These are phyloP conservation scores for Sphyrna mokarran DNA, from an alignment of 2,113 vertebrate genomes.

Conservation along the genomic window DNA sequence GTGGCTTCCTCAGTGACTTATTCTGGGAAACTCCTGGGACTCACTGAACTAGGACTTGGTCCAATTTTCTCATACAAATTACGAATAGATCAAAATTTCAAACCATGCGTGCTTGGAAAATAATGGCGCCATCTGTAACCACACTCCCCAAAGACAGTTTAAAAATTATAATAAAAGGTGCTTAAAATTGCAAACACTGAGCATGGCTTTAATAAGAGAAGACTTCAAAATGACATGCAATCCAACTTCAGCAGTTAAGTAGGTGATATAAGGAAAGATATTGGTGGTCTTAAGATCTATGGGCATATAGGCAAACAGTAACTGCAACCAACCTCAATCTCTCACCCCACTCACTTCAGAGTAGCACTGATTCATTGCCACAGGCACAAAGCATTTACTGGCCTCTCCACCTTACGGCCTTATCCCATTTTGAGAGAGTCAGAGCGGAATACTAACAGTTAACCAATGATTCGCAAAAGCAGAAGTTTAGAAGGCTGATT, in stretches of 20 bases:
- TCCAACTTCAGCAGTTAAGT: background rate
- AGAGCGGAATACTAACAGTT: background rate
- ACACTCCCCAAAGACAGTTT: background rate
- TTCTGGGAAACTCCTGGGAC: background rate
- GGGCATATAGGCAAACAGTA: background rate
- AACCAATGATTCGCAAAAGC: background rate
- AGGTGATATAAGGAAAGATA: background rate
- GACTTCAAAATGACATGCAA: background rate
- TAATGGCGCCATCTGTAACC: background rate
- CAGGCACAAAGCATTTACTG: background rate
- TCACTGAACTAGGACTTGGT: background rate
- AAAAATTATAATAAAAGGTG: background rate
- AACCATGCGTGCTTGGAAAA: background rate
- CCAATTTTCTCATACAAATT: background rate
- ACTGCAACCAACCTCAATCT: background rate
- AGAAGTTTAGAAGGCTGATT: background rate
- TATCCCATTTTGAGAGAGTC: background rate
- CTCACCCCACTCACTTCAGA: background rate
- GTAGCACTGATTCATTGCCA: background rate
- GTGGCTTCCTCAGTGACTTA: slow-evolving; percentile 7
- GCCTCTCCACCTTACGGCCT: background rate
- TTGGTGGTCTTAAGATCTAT: background rate
- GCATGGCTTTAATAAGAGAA: background rate
- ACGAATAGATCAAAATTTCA: background rate
- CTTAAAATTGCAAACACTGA: background rate